Percentiles rank a stretch among this genome's conserved stretches.
Conservation (phyloP, 2,113 vertebrate species). For the Brachypteracias leptosomus region DNA sequence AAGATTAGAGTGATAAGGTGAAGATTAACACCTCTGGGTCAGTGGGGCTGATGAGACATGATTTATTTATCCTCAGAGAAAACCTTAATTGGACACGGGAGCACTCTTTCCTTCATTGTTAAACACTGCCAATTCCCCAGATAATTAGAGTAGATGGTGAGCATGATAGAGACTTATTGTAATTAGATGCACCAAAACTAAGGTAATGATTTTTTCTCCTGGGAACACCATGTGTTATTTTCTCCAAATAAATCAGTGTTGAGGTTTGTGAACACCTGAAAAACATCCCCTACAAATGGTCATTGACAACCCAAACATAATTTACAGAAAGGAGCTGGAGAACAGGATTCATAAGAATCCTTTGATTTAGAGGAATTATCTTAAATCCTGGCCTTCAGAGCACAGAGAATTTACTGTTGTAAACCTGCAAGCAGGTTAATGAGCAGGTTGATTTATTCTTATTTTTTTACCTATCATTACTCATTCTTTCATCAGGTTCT, state of each 20-base stretch:
- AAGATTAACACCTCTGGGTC: slow-evolving; percentile 74
- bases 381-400: slow-evolving; percentile 33
- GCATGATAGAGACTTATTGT: slow-evolving; percentile 58
- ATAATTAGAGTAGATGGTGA: slow-evolving; percentile 57
- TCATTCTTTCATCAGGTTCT: slow-evolving; percentile 37
- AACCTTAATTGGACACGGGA: slow-evolving; percentile 74
- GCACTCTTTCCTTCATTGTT: slow-evolving; percentile 68
- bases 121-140: slow-evolving; percentile 59
- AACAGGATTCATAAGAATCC: background rate
- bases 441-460: slow-evolving; percentile 45
- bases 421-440: slow-evolving; percentile 51
- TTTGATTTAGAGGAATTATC: slow-evolving; percentile 46
- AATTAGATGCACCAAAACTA: slow-evolving; percentile 68
- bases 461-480: slow-evolving; percentile 36
- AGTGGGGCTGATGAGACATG: slow-evolving; percentile 66
- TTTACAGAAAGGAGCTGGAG: background rate
- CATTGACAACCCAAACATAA: slow-evolving; percentile 1
- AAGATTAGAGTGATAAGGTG: slow-evolving; percentile 68
- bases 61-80: slow-evolving; percentile 76
- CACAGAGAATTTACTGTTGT: slow-evolving; percentile 1
- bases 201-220: slow-evolving; percentile 42
- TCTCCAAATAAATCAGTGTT: slow-evolving; percentile 34
- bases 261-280: slow-evolving; percentile 45
- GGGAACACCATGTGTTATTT: slow-evolving; percentile 38
- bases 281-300: slow-evolving; percentile 16